Evolutionary conservation across 2,888 invertebrate genomes (phyloP), one percentile per base, ranked within the genome.

Genomic region (Scrobipalpa costella): DNA sequence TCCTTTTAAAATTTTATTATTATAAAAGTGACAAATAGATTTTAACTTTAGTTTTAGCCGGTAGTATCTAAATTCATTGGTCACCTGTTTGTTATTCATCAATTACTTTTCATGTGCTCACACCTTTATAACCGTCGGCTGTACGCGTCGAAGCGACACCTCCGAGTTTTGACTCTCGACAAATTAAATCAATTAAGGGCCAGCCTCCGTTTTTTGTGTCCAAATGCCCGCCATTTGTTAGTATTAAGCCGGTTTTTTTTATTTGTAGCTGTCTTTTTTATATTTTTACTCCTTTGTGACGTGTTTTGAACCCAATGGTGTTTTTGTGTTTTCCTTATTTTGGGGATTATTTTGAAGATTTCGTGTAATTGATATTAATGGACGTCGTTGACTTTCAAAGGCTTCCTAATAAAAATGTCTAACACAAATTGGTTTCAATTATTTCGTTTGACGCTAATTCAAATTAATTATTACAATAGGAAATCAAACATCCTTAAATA

Each of bases 161-260:
- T 73, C 72, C 64, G 78, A 81, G 79, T 85, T 89, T 89, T 85
- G 87, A 86, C 86, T 86, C 76, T 70, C 74, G 77, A 89, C 88
- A 90, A 90, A 90, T 90, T 87, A 89, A 90, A 88, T 90, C 89
- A 90, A 90, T 90, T 90, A 89, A 80, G 79, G 81, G 71, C 69
- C 79, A 78, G 80, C 76, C 80, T 73, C 76, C 69, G 77, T 81
- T 84, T 87, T 82, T 86, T 83, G 76, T 71, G 70, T 72, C 77
- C 78, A 78, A 87, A 85, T 80, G 80, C 78, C 79, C 72, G 64
- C 84, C 84, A 87, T 86, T 88, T 87, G 84, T 88, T 72, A 82
- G 79, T 74, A 79, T 85, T 86, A 85, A 77, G 74, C 72, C 68
- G 73, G 74, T 74, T 82, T 82, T 84, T n/a, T 86, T 85, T 80